A percentile compares a stretch with the other conserved stretches of the same genome.
These are phyloP conservation scores for Xiphophorus birchmanni DNA, from an alignment of 2,797 vertebrate genomes.

Conservation along the genomic window DNA sequence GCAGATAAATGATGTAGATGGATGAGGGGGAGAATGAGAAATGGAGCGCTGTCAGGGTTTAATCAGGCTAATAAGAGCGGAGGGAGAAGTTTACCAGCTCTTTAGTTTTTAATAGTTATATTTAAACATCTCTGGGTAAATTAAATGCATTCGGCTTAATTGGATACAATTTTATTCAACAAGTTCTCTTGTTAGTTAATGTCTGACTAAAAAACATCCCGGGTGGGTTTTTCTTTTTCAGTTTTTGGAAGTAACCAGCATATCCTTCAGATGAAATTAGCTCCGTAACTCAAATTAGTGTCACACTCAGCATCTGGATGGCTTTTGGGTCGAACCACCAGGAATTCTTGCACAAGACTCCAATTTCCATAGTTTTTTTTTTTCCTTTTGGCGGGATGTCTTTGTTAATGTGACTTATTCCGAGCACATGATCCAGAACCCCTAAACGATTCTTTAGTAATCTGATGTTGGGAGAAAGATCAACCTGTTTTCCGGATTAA, in stretches of 20 bases:
- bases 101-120: neutral
- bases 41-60: neutral
- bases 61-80: neutral
- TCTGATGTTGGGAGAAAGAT: neutral
- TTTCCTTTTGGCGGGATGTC: neutral
- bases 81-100: neutral
- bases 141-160: neutral
- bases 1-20: neutral
- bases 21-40: neutral
- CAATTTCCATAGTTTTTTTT: too few species aligned
- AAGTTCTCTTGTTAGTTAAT: neutral
- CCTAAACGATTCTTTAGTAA: neutral
- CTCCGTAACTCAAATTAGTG: neutral
- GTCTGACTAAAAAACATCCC: neutral
- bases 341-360: neutral
- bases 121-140: neutral
- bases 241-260: neutral
- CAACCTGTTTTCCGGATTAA: neutral
- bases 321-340: neutral
- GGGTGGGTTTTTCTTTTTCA: neutral
- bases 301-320: neutral
- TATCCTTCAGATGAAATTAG: neutral
- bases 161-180: neutral
- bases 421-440: neutral
- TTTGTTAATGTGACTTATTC: neutral